Conservation (phyloP, 64 coral and sea anemone genomes). For the Hydrozoanthus tunicans region DNA sequence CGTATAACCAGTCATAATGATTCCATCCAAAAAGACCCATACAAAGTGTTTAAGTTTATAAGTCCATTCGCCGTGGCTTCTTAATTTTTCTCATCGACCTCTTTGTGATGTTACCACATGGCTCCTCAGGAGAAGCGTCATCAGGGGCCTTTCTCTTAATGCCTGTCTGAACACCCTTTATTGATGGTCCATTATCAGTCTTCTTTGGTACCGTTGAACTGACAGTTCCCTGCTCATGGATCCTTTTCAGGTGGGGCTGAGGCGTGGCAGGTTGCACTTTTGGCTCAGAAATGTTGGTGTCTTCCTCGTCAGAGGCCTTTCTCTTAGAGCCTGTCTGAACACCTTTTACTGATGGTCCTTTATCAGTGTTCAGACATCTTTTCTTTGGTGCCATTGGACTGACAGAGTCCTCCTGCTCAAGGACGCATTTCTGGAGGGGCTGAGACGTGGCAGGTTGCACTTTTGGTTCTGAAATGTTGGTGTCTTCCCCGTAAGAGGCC, state of each 20-base stretch:
- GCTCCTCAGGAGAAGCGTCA: constrained; percentile 20
- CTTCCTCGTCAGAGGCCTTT: neutral
- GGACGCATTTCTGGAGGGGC: neutral
- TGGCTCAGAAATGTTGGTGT: neutral
- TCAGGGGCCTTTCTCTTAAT: constrained; percentile 26
- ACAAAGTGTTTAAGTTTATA: neutral
- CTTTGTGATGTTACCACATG: neutral
- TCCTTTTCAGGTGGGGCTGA: neutral
- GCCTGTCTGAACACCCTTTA: neutral
- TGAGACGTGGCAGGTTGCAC: neutral
- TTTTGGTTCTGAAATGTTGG: neutral
- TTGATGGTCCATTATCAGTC: neutral
- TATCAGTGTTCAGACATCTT: neutral
- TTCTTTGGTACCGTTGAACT: constrained; percentile 1
- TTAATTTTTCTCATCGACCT: constrained; percentile 18
- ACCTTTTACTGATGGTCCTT: neutral
- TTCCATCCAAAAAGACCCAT: too few relatives aligned
- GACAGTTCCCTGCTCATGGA: neutral
- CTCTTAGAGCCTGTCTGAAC: neutral
- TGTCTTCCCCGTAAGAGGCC: neutral
- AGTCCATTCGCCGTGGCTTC: constrained; percentile 36
- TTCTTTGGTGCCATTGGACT: neutral
- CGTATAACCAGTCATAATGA: too few relatives aligned
- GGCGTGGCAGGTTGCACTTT: neutral
- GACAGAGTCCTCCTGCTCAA: neutral